Percentiles rank a stretch among this genome's conserved stretches.
Conservation (phyloP, 1,140 invertebrate genomes). For the Brachionus koreanus region DNA sequence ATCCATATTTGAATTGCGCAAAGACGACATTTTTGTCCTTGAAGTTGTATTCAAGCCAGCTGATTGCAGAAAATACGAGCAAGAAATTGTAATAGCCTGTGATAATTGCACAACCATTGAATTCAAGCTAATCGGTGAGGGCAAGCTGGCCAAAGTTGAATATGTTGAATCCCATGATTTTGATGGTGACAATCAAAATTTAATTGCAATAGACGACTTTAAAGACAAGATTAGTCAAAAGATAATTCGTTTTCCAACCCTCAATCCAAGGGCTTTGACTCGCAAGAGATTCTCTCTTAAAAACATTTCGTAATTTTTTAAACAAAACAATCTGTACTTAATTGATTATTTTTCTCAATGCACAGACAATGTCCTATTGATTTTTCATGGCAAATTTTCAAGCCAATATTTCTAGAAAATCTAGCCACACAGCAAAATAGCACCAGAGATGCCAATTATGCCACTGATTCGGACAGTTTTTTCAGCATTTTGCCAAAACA, state of each 20-base stretch:
- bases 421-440: neutral
- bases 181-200: neutral
- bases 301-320: conserved; percentile 21
- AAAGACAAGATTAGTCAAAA: conserved; percentile 13
- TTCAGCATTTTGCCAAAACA: conserved; percentile 12
- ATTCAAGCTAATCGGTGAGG: conserved; percentile 53
- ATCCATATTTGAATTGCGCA: conserved; percentile 52
- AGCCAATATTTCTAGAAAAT: neutral
- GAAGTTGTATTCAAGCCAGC: conserved; percentile 54
- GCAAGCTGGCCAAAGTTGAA: conserved; percentile 27
- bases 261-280: conserved; percentile 12
- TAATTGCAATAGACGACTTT: conserved; percentile 7
- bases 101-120: conserved; percentile 58
- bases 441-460: neutral
- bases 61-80: conserved; percentile 48
- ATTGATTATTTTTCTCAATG: no score
- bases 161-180: conserved; percentile 1
- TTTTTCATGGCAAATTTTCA: conserved; percentile 38
- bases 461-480: neutral
- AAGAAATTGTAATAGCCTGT: conserved; percentile 54
- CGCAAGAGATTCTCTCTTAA: neutral
- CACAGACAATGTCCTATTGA: conserved; percentile 32
- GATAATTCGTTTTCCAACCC: conserved; percentile 1
- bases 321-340: no score
- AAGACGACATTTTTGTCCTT: conserved; percentile 50